A percentile compares a stretch with the other conserved stretches of the same genome.
Evolutionary conservation across 2,797 vertebrate species (phyloP).

Genomic region (Phylloscopus collybita): DNA sequence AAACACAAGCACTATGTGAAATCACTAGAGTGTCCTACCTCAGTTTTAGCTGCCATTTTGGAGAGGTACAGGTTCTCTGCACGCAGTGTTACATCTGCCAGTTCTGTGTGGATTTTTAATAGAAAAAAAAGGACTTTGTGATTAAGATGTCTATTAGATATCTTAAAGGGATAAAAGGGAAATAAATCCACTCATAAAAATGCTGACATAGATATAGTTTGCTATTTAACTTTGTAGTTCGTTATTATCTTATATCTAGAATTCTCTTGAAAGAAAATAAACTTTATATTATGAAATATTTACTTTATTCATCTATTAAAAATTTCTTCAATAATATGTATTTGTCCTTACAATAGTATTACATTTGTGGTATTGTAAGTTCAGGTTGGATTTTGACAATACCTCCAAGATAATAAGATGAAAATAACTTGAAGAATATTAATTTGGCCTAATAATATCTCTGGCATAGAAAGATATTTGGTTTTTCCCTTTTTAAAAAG

Average conservation of each 20-base stretch:
- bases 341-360: neutral
- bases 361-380: neutral
- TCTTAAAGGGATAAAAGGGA: neutral
- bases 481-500: neutral
- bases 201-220: neutral
- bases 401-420: neutral
- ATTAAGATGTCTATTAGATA: neutral
- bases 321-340: neutral
- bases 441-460: neutral
- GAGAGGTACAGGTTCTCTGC: neutral
- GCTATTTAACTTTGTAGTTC: neutral
- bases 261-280: neutral
- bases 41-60: neutral
- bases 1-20: neutral
- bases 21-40: neutral
- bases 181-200: constrained; percentile 4
- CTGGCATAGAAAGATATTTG: neutral
- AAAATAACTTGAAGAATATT: neutral
- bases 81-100: neutral
- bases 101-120: neutral
- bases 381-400: neutral
- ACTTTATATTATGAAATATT: neutral
- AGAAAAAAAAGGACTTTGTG: neutral
- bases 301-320: neutral
- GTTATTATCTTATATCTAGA: neutral